These are phyloP conservation scores for Paelopatides confundens DNA, from an alignment of 53 echinoderm and acorn worm genomes.

Conservation along the genomic window DNA sequence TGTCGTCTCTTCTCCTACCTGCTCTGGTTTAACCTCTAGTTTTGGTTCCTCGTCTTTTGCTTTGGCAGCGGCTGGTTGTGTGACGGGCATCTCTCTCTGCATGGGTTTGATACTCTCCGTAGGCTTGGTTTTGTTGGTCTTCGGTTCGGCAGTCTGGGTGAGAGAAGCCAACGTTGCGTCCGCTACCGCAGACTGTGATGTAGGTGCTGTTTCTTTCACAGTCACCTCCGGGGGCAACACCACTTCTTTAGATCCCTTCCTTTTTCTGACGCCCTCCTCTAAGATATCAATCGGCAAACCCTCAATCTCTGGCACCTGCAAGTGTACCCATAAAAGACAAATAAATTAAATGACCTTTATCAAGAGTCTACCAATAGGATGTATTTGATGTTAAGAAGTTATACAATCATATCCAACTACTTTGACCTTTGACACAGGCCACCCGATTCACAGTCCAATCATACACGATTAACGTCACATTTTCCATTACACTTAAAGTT, in stretches of 20 bases:
- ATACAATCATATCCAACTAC: no score
- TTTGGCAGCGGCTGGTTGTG: neutral
- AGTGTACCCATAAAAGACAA: neutral
- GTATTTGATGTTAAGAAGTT: no score
- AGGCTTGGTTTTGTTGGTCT: slow-evolving; percentile 15
- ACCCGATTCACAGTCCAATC: no score
- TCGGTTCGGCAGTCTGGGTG: neutral
- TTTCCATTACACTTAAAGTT: no score
- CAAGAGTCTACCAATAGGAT: no score
- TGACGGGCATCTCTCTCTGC: slow-evolving; percentile 28
- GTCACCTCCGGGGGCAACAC: no score
- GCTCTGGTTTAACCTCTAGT: neutral
- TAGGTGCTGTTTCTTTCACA: no score
- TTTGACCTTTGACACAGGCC: no score
- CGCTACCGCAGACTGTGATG: neutral
- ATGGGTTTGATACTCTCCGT: slow-evolving; percentile 48
- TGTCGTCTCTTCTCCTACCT: neutral
- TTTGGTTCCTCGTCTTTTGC: neutral
- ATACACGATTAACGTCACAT: no score
- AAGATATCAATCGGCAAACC: slow-evolving; percentile 13
- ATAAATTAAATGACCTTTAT: no score
- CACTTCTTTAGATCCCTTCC: neutral
- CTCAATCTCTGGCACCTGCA: slow-evolving; percentile 9
- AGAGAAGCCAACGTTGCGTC: neutral
- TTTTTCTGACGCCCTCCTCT: neutral